These are phyloP conservation scores for Ditula angustiorana DNA, from an alignment of 2,888 invertebrate genomes.

Conservation along the genomic window DNA sequence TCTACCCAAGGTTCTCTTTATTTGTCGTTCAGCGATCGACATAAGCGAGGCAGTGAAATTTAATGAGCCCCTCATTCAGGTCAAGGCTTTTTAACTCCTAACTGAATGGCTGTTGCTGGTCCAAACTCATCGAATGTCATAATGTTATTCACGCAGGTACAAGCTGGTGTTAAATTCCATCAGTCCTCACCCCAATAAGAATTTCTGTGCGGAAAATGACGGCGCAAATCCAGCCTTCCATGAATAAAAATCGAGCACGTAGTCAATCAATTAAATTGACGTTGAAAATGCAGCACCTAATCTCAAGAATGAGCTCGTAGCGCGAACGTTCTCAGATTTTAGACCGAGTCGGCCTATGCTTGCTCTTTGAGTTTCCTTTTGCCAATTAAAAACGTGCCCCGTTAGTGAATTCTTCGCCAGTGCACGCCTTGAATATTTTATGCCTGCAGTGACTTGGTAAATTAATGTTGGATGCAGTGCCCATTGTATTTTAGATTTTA, in stretches of 20 bases:
- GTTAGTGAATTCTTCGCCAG: conserved; percentile 58
- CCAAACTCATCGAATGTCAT: conserved; percentile 1
- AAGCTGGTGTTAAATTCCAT: neutral
- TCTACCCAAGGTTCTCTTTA: conserved; percentile 66
- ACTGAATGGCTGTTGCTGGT: conserved; percentile 20
- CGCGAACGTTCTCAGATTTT: neutral
- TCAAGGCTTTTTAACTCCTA: conserved; percentile 66
- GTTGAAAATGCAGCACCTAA: conserved; percentile 6
- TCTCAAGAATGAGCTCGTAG: conserved; percentile 2
- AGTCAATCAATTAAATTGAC: conserved; percentile 10
- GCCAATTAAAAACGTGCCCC: conserved; percentile 68
- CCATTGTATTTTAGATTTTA: conserved; percentile 65
- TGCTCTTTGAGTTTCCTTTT: conserved; percentile 51
- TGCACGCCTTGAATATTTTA: conserved; percentile 71
- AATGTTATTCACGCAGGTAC: neutral
- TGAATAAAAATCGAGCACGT: conserved; percentile 3
- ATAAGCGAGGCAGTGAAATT: conserved; percentile 72
- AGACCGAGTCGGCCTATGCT: conserved; percentile 45
- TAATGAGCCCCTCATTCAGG: conserved; percentile 72
- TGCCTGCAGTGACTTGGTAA: conserved; percentile 67
- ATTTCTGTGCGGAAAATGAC: conserved; percentile 1
- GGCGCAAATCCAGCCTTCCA: neutral
- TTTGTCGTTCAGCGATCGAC: conserved; percentile 73
- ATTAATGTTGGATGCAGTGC: conserved; percentile 67
- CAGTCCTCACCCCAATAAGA: neutral